These are phyloP conservation scores for Fregetta grallaria DNA, from an alignment of 2,113 vertebrate genomes.

Conservation along the genomic window DNA sequence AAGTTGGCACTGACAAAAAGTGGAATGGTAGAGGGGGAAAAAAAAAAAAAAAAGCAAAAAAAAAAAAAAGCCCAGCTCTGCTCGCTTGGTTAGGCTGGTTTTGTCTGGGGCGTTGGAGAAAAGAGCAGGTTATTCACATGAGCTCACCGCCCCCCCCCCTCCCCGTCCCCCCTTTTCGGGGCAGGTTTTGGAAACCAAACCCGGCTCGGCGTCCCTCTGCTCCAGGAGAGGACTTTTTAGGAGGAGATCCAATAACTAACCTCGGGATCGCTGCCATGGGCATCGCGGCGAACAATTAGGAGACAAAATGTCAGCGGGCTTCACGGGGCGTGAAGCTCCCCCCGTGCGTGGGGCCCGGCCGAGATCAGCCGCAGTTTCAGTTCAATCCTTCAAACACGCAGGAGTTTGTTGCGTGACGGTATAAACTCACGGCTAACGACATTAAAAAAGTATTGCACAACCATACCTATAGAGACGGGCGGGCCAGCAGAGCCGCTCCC, in stretches of 20 bases:
- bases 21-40: not conserved
- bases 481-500: not conserved
- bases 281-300: not conserved
- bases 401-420: not conserved
- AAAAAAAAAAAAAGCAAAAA: not conserved
- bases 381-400: not conserved
- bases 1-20: not conserved
- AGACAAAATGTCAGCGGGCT: conserved; percentile 40
- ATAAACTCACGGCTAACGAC: not conserved
- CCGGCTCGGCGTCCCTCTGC: not conserved
- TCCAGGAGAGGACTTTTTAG: not conserved
- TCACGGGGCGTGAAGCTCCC: not conserved
- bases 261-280: not conserved
- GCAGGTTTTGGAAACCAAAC: not conserved
- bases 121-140: conserved; percentile 6
- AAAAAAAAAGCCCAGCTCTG: not conserved
- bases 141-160: not conserved
- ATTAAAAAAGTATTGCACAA: accelerated
- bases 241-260: not conserved
- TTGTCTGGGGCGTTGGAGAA: not conserved
- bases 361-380: not conserved
- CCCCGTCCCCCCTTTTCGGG: not conserved
- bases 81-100: conserved; percentile 39
- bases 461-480: accelerated
- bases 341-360: not conserved